Evolutionary conservation across 2,113 vertebrate species (phyloP), one percentile per base, ranked within the genome.

Genomic region (Colaptes auratus): DNA sequence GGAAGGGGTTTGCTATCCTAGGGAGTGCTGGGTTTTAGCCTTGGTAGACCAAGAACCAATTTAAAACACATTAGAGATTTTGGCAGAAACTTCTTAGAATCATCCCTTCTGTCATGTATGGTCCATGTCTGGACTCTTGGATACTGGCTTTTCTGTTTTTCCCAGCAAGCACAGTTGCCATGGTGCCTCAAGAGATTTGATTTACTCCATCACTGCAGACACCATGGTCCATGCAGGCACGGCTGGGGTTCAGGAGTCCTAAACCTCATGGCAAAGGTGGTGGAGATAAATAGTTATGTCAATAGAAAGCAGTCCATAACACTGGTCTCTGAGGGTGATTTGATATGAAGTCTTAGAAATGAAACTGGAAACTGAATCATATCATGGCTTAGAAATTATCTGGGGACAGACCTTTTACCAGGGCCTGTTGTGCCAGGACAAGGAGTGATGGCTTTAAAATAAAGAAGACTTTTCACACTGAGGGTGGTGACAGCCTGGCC

Each of bases 221-320:
- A 13, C 39, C 2, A 0, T 9, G 15, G 19, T 42, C 44, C 14
- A 6, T 59, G 23, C 3, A 2, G 3, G 8, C 4, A 7, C 36
- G 31, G 13, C n/a, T 69, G 56, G 30, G 36, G 14, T 28, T 83
- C 39, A 48, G 55, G 64, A 11, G 67, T 56, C 58, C 63, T 27
- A 60, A 33, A 36, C 42, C 23, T 70, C 15, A 14, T 7, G 52
- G 52, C 7, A 46, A 15, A 64, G 58, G 44, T 59, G 59, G 8
- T 36, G 24, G 36, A 70, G 31, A 18, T 10, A 30, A 55, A 27
- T 8, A 18, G 28, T 12, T 3, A 1, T 7, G 4, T 20, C 20
- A 10, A 3, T 19, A 20, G 42, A 8, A 46, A 73, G n/a, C 2
- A 61, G 14, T 24, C 35, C 8, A 4, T 23, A 33, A 39, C 59